Evolutionary conservation across 2,113 vertebrate species (phyloP), one percentile per base, ranked within the genome.

Genomic region (Dryoscopus gambensis): DNA sequence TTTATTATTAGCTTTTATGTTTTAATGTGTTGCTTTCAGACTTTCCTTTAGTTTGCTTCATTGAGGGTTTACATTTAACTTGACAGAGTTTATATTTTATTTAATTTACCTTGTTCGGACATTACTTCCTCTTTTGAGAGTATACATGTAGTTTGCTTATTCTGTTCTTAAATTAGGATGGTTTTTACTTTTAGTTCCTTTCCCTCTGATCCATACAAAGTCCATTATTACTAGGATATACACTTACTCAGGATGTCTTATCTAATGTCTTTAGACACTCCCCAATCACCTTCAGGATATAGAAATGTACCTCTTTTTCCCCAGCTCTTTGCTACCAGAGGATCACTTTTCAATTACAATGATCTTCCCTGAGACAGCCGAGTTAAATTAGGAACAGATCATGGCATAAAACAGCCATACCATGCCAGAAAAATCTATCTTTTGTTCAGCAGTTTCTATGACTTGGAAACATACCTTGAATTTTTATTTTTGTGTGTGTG

Each of bases 331-430:
- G 70, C 84, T 95, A 95, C 77, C 49, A 89, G 62, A 92, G 62
- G 64, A 95, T 90, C 31, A 35, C 86, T 92, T 96, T 95, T 90
- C 92, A 78, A 69, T 78, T 93, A 70, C 37, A 53, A 4, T 1
- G 18, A 84, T 94, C 80, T 89, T 94, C 73, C 35, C 46, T 62
- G 74, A 87, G 81, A 92, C 80, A 90, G 56, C 64, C 90, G 75
- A 96, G 35, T 67, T 92, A 93, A 89, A 90, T 93, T 96, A 90
- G n/a, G 69, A 94, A 24, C 93, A 96, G 88, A 90, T 87, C 69
- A 81, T 89, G 62, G 60, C 69, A 73, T 84, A 90, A 93, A 92
- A 68, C 27, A 90, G 33, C 39, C 75, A 67, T 91, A 77, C 28
- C 14, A 28, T 18, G 25, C 47, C 71, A 94, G 76, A 81, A 90